phyloP scores from a whole-genome alignment of 2,113 vertebrate genomes.

The Peromyscus leucopus region DNA sequence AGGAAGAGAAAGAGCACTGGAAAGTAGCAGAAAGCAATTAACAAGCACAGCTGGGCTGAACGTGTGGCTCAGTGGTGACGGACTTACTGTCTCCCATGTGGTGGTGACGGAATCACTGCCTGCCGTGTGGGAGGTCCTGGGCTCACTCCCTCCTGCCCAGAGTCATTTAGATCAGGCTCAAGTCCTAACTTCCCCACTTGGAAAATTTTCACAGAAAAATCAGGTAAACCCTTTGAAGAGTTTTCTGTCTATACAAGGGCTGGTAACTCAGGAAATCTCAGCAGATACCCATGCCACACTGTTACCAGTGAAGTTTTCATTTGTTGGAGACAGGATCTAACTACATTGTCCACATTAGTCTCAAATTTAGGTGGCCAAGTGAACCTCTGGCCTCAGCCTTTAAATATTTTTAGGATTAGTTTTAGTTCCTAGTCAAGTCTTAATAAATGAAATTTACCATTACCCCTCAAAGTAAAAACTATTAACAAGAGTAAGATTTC shows the following conservation, averaged over 20 bases:
- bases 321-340: not conserved
- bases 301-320: not conserved
- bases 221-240: constrained; percentile 5
- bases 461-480: constrained; percentile 48
- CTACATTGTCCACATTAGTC: not conserved
- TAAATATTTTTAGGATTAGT: constrained; percentile 42
- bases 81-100: not conserved
- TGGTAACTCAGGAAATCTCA: not conserved
- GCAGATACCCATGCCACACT: not conserved
- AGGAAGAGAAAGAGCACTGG: not conserved
- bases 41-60: not conserved
- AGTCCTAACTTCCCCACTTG: not conserved
- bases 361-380: not conserved
- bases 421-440: not conserved
- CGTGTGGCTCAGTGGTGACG: too few relatives aligned
- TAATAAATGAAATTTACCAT: not conserved
- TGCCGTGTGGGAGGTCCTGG: not conserved
- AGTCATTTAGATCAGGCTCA: not conserved
- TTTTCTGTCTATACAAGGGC: not conserved
- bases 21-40: not conserved
- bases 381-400: not conserved
- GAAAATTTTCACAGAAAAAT: not conserved
- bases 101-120: not conserved
- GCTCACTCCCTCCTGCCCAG: too few relatives aligned
- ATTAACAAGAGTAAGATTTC: constrained; percentile 51